Conservation (phyloP, 2,113 vertebrate species). For the Myrmecophaga tridactyla region DNA sequence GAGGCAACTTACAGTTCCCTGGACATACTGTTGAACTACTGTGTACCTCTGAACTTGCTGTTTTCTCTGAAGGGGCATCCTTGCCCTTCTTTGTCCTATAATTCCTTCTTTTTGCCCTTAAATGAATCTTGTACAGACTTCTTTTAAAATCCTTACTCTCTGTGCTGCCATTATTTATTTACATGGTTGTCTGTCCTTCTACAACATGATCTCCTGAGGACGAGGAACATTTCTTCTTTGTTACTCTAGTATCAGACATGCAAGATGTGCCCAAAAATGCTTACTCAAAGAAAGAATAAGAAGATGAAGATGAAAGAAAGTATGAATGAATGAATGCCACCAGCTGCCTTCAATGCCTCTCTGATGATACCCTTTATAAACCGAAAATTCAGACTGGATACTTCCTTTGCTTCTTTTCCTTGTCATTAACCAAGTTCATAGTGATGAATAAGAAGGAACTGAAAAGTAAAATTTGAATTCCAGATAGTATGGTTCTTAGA, state of each 20-base stretch:
- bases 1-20: not conserved
- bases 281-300: not conserved
- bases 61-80: not conserved
- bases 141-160: not conserved
- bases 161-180: not conserved
- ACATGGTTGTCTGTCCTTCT: not conserved
- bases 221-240: not conserved
- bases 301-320: not conserved
- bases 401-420: not conserved
- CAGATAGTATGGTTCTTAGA: not conserved
- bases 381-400: not conserved
- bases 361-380: not conserved
- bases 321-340: not conserved
- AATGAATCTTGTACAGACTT: not conserved
- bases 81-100: not conserved
- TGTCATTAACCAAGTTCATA: constrained; percentile 7
- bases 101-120: not conserved
- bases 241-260: not conserved
- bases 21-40: not conserved
- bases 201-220: not conserved
- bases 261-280: not conserved
- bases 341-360: not conserved
- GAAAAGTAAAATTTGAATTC: not conserved
- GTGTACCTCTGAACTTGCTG: not conserved
- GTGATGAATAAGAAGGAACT: not conserved